Conservation (phyloP, 2,888 invertebrate species). For the Eustalomyia histrio region DNA sequence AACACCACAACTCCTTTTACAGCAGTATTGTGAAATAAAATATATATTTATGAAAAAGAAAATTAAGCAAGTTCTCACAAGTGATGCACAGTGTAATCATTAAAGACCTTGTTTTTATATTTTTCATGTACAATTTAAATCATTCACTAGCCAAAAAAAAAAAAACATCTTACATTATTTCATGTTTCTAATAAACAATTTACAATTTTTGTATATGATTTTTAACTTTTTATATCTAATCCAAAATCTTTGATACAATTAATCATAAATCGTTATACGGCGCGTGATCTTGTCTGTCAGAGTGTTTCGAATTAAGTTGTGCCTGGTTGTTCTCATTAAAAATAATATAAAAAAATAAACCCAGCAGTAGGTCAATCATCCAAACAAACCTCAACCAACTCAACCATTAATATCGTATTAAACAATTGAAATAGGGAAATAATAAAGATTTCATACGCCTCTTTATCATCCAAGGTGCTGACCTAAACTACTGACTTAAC, state of each 20-base stretch:
- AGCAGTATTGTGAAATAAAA: too few relatives aligned
- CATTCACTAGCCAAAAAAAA: slow-evolving; percentile 17
- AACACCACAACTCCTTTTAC: too few relatives aligned
- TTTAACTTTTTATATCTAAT: not conserved
- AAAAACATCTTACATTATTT: slow-evolving; percentile 24
- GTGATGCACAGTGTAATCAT: slow-evolving; percentile 41
- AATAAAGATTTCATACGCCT: slow-evolving; percentile 66
- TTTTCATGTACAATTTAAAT: slow-evolving; percentile 38
- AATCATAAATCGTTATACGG: slow-evolving; percentile 62
- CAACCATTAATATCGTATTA: slow-evolving; percentile 52
- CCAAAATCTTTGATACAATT: slow-evolving; percentile 44
- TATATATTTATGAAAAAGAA: too few relatives aligned
- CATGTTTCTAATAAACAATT: slow-evolving; percentile 10
- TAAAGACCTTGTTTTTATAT: slow-evolving; percentile 24
- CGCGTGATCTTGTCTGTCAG: slow-evolving; percentile 62
- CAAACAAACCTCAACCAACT: slow-evolving; percentile 28
- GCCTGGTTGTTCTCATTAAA: slow-evolving; percentile 40
- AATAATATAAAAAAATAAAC: not conserved
- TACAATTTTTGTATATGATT: not conserved
- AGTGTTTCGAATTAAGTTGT: slow-evolving; percentile 60
- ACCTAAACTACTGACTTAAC: slow-evolving; percentile 63
- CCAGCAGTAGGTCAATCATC: slow-evolving; percentile 62
- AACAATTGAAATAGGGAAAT: slow-evolving; percentile 52
- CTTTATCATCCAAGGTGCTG: slow-evolving; percentile 60
- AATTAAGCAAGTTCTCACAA: too few relatives aligned